These are phyloP conservation scores for Moxostoma hubbsi DNA, from an alignment of 2,797 vertebrate species.

Conservation along the genomic window DNA sequence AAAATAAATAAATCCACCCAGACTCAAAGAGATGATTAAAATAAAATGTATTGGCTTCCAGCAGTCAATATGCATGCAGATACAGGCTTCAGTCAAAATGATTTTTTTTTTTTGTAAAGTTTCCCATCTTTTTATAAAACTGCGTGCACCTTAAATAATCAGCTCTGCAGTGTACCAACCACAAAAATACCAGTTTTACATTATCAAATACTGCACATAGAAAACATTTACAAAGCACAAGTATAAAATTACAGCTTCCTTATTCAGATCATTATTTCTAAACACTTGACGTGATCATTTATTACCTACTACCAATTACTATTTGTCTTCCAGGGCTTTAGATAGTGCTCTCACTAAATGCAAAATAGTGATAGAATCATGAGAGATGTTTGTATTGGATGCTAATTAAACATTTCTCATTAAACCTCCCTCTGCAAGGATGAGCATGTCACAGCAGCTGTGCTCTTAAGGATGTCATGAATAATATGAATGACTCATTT, in stretches of 20 bases:
- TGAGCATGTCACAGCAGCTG: slow-evolving; percentile 60
- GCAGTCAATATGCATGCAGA: slow-evolving; percentile 96
- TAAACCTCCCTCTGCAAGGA: slow-evolving; percentile 17
- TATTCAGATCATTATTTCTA: slow-evolving; percentile 32
- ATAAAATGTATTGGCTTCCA: slow-evolving; percentile 91
- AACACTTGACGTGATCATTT: background rate
- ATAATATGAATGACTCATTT: slow-evolving; percentile 32
- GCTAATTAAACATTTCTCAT: slow-evolving; percentile 8
- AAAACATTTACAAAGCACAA: slow-evolving; percentile 93
- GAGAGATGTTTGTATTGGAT: background rate
- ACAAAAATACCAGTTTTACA: slow-evolving; percentile 94
- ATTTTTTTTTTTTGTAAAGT: slow-evolving; percentile 62
- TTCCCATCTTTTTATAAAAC: slow-evolving; percentile 83
- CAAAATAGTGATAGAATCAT: background rate
- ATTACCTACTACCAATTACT: background rate
- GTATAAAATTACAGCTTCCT: slow-evolving; percentile 90
- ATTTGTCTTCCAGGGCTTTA: background rate
- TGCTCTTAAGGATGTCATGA: slow-evolving; percentile 60
- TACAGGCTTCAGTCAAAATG: slow-evolving; percentile 89
- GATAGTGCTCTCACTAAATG: slow-evolving; percentile 21
- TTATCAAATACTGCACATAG: slow-evolving; percentile 97
- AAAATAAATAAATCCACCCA: background rate
- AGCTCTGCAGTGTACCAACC: slow-evolving; percentile 95
- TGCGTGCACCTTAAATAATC: slow-evolving; percentile 90
- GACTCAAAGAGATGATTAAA: slow-evolving; percentile 71